phyloP scores from a whole-genome alignment of 2,113 vertebrate species.

The Mustelus asterias region DNA sequence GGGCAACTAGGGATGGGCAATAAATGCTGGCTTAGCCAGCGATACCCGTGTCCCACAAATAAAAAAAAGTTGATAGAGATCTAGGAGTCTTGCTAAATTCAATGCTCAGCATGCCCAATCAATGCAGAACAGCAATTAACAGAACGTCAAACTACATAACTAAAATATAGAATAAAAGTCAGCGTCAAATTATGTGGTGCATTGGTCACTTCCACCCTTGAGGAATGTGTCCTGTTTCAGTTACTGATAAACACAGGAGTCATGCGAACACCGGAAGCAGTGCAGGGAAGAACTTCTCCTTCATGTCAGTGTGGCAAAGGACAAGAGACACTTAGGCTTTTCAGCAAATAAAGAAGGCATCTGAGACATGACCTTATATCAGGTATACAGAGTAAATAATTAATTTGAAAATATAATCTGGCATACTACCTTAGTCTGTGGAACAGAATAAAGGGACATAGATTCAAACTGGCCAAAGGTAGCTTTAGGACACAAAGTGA shows the following conservation, averaged over 20 bases:
- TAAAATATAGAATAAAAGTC: not conserved
- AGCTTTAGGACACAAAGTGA: not conserved
- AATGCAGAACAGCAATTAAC: not conserved
- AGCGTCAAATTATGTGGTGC: not conserved
- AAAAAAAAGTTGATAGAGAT: not conserved
- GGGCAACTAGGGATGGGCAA: too few relatives aligned
- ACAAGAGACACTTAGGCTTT: not conserved
- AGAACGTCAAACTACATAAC: not conserved
- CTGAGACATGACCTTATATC: not conserved
- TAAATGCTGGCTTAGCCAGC: too few relatives aligned
- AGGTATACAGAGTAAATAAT: not conserved
- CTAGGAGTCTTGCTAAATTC: not conserved
- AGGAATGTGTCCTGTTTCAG: not conserved
- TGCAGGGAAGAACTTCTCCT: not conserved
- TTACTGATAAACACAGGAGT: not conserved
- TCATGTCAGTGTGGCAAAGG: not conserved
- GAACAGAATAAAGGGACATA: not conserved
- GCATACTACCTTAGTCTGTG: not conserved
- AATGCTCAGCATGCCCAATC: not conserved
- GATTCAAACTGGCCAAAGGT: not conserved
- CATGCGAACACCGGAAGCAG: not conserved
- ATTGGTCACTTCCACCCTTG: not conserved
- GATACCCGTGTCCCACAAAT: too few relatives aligned
- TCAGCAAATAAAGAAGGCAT: not conserved
- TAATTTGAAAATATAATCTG: not conserved